Percentiles rank a stretch among this genome's conserved stretches.
Evolutionary conservation across 2,888 invertebrate species (phyloP).

Genomic region (Thalpophila matura): DNA sequence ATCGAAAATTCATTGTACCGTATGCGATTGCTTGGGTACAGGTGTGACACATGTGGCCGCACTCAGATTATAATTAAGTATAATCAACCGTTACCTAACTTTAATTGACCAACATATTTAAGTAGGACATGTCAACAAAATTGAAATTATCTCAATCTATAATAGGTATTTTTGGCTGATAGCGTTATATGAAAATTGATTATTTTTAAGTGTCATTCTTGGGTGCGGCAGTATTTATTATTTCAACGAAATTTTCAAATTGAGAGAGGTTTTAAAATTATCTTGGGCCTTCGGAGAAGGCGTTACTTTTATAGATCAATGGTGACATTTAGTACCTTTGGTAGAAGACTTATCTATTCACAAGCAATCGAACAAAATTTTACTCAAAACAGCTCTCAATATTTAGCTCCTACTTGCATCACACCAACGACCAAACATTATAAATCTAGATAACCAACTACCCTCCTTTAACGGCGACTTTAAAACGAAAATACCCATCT

Average conservation of each 20-base stretch:
- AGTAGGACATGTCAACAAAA: too few species aligned
- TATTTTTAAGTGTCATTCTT: too few species aligned
- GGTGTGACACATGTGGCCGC: background rate
- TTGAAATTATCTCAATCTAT: too few species aligned
- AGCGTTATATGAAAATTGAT: too few species aligned
- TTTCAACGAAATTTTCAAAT: too few species aligned
- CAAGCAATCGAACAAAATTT: too few species aligned
- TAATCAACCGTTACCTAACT: background rate
- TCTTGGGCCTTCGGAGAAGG: too few species aligned
- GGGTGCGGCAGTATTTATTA: too few species aligned
- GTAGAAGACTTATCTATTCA: background rate
- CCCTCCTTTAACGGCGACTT: constrained; percentile 37
- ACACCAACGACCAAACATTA: constrained; percentile 1
- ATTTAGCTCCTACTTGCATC: constrained; percentile 17
- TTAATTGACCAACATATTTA: background rate
- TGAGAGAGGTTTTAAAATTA: too few species aligned
- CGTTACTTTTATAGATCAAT: too few species aligned
- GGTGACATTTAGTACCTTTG: background rate
- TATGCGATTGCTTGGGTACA: background rate
- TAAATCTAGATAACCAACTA: constrained; percentile 45
- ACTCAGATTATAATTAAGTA: background rate
- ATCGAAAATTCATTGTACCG: constrained; percentile 11
- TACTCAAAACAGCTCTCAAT: background rate
- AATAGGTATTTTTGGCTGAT: too few species aligned
- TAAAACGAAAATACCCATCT: constrained; percentile 56